phyloP scores from a whole-genome alignment of 2,888 invertebrate species.

The Melangyna quadrimaculata region DNA sequence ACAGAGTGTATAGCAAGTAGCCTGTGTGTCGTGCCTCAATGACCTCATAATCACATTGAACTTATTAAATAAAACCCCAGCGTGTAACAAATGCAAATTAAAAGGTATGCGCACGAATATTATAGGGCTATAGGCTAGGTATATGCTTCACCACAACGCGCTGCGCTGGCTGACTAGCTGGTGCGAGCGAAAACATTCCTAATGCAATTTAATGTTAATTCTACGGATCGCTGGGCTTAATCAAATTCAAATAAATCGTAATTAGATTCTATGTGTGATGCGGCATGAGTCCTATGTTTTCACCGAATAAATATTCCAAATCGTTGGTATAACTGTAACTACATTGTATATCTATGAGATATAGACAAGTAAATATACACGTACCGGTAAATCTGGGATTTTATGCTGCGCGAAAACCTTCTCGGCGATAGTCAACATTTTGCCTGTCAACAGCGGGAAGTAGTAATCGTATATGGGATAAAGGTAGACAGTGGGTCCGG shows the following conservation, averaged over 20 bases:
- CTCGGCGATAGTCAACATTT: constrained; percentile 78
- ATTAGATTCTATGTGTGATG: constrained; percentile 75
- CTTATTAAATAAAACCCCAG: constrained; percentile 51
- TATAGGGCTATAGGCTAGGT: background rate
- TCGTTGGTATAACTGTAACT: background rate
- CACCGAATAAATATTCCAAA: constrained; percentile 2
- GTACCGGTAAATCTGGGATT: constrained; percentile 78
- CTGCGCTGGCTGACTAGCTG: no score
- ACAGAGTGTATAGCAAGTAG: background rate
- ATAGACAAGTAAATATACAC: constrained; percentile 23
- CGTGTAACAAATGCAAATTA: constrained; percentile 59
- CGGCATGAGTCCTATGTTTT: constrained; percentile 10
- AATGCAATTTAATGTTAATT: constrained; percentile 81
- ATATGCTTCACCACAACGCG: no score
- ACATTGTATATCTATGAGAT: background rate
- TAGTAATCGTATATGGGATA: constrained; percentile 80
- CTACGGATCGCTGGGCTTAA: constrained; percentile 80
- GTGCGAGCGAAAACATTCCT: constrained; percentile 72
- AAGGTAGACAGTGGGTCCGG: constrained; percentile 79
- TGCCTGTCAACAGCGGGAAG: constrained; percentile 77
- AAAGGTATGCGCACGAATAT: constrained; percentile 24
- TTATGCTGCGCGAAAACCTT: constrained; percentile 77
- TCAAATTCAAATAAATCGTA: constrained; percentile 79
- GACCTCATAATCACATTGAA: constrained; percentile 52
- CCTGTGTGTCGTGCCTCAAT: constrained; percentile 25